Evolutionary conservation across 2,888 invertebrate genomes (phyloP).

Genomic region (Sphinx pinastri): DNA sequence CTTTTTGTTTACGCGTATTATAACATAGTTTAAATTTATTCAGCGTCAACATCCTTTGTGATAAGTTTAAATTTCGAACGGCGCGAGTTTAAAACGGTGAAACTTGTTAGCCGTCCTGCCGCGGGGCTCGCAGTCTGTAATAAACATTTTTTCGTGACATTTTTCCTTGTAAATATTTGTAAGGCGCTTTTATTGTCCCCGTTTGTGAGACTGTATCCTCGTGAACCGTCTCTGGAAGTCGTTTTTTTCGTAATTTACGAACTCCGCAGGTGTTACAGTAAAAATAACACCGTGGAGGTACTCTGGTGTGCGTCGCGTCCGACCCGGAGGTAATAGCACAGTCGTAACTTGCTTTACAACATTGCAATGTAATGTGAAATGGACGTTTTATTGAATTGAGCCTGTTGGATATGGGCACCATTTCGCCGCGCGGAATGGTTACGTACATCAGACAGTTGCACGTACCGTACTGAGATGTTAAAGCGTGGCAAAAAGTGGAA

Average conservation of each 20-base stretch:
- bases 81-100: slow-evolving; percentile 21
- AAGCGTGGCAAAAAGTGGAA: neutral
- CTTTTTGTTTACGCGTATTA: slow-evolving; percentile 1
- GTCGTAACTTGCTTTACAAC: slow-evolving; percentile 41
- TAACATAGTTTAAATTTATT: neutral
- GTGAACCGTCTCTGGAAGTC: slow-evolving; percentile 33
- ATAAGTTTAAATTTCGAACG: slow-evolving; percentile 18
- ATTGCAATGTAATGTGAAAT: slow-evolving; percentile 23
- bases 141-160: slow-evolving; percentile 41
- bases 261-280: slow-evolving; percentile 60
- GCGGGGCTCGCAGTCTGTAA: slow-evolving; percentile 25
- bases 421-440: slow-evolving; percentile 5
- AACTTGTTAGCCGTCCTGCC: slow-evolving; percentile 19
- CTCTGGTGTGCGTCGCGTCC: slow-evolving; percentile 33
- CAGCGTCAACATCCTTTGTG: slow-evolving; percentile 6
- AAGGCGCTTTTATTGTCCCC: slow-evolving; percentile 48
- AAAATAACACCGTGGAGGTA: slow-evolving; percentile 45
- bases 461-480: slow-evolving; percentile 4
- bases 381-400: slow-evolving; percentile 27
- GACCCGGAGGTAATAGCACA: slow-evolving; percentile 44
- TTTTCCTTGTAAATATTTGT: slow-evolving; percentile 50
- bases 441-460: slow-evolving; percentile 17
- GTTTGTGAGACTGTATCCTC: slow-evolving; percentile 46
- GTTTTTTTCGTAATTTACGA: slow-evolving; percentile 49
- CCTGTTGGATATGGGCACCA: slow-evolving; percentile 9